phyloP scores from a whole-genome alignment of 2,113 vertebrate species.

The Coptodon bakossiorum region DNA sequence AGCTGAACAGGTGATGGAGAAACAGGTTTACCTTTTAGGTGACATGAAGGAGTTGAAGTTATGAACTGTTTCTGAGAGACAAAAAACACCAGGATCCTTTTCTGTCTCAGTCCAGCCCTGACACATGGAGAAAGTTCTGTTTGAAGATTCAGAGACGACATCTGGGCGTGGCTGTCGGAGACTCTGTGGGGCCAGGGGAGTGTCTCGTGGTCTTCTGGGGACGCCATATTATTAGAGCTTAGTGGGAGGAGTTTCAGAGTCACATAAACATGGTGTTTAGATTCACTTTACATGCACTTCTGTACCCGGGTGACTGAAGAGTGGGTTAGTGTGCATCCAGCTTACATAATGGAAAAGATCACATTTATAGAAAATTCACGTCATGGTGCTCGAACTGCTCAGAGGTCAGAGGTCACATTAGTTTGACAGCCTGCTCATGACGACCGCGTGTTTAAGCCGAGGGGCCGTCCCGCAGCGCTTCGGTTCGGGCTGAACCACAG shows the following conservation, averaged over 20 bases:
- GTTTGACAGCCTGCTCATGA: background rate
- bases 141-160: background rate
- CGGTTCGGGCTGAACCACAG: rapidly evolving
- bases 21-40: no score
- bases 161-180: background rate
- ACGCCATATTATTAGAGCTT: background rate
- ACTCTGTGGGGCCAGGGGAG: background rate
- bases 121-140: background rate
- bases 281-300: background rate
- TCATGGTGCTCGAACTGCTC: background rate
- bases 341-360: background rate
- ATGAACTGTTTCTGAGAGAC: no score
- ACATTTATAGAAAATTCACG: background rate
- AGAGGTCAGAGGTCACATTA: background rate
- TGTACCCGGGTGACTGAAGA: background rate
- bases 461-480: background rate
- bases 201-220: background rate
- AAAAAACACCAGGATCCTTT: no score
- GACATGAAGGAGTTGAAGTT: no score
- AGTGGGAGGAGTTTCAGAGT: background rate
- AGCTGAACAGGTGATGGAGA: no score
- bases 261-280: background rate
- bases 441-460: background rate
- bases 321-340: background rate
- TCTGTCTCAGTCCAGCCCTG: no score